Base-by-base conservation (phyloP, 2,113 vertebrate genomes). In the Oceanodroma tethys region DNA sequence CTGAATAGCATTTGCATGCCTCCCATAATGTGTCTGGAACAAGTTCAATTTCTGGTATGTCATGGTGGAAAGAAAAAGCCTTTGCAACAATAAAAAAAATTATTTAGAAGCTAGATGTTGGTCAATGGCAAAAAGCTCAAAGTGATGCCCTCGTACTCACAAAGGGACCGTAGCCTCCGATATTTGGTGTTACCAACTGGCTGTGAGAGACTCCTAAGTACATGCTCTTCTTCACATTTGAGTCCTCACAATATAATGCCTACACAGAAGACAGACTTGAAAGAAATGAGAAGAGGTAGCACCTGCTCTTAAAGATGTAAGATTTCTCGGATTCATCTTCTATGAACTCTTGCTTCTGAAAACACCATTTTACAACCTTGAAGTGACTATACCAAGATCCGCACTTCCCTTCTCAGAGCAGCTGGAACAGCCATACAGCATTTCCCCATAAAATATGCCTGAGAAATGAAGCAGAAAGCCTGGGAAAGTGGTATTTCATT, bases 1-100 rank as follows among this genome's bases (percentile, higher is more conserved):
- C 60, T 97, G 70, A 97, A 93, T 88, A 84, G 65, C 22, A 50
- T 81, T 93, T 93, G 36, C 62, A 67, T n/a, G 66, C 52, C n/a
- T 90, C 52, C 67, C 34, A 80, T 83, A 81, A 78, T 23, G 67
- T 36, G n/a, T 16, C 75, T 93, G 94, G 88, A 95, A 62, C 30
- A 83, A 83, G 74, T 73, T 88, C 71, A 72, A 8, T 73, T 86
- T 88, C 86, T 95, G 27, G 6, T 71, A 29, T 62, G n/a, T 70
- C 9, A 1, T 7, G 7, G 48, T n/a, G 34, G 58, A 86, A 92
- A 80, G 58, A 56, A 95, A 94, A 90, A 76, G 12, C 12, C 40
- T 70, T 92, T 86, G 50, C 47, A 73, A 48, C 15, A 60, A 43
- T 22, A 79, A 26, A 43, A 72, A 89, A 83, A 47, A 11, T 4